Base-by-base conservation (phyloP, 2,888 invertebrate genomes). In the Theodoxus fluviatilis region DNA sequence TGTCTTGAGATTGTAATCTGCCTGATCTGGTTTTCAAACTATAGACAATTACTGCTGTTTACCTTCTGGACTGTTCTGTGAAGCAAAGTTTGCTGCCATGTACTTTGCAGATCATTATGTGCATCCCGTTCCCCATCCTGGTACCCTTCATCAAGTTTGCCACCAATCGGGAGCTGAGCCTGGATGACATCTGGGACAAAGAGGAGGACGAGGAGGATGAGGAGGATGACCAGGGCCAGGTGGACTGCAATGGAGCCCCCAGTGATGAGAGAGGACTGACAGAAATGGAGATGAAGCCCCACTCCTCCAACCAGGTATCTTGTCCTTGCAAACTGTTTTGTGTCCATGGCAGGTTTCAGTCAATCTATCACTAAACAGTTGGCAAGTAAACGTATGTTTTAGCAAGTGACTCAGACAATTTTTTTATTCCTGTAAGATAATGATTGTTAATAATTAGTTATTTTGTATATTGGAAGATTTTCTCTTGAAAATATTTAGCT, bases 111-210 rank as follows among this genome's bases (percentile, higher is more conserved):
- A 84, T 86, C 43, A 25, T 81, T 22, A 7, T 81, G 25, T 78
- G 79, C 4, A 74, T 84, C 47, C 68, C 82, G 38, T 40, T 83
- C 6, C 83, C 84, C n/a, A 74, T 84, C 35, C 72, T 83, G 59
- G 76, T 85, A 1, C 80, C 79, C 7, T 74, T 79, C 64, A 82
- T 86, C 57, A 83, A 83, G 68, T 86, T 85, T 75, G 77, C 79
- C 3, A 77, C 71, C 12, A 77, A 77, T 82, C 81, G 74, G 76
- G 38, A 79, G 6, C 74, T 71, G 4, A 77, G 76, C 43, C 72
- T 75, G 9, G 74, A 71, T 33, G 61, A 73, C 22, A 67, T 72
- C 15, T 73, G 74, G 25, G 74, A 75, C 18, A 71, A 74, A 9
- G 76, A 75, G 25, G 70, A 71, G 31, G 69, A 73, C 18, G 73